Evolutionary conservation across 2,113 vertebrate genomes (phyloP).

Genomic region (Hiodon alosoides): DNA sequence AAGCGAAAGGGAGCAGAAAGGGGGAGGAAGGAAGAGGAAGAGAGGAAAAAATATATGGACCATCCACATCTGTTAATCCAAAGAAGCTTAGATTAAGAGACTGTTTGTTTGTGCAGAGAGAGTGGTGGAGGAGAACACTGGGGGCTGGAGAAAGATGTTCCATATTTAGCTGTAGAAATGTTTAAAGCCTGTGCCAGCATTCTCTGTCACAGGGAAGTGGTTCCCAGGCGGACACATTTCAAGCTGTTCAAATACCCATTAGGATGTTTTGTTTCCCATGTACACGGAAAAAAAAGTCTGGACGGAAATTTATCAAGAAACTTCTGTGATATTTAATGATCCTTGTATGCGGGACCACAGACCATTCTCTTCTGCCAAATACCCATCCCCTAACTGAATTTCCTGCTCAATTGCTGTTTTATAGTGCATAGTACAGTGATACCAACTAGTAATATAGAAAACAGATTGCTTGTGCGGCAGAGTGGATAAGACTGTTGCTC

Average conservation of each 20-base stretch:
- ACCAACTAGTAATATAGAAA: slow-evolving; percentile 76
- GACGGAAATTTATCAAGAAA: slow-evolving; percentile 58
- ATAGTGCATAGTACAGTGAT: slow-evolving; percentile 77
- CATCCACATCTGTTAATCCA: slow-evolving; percentile 47
- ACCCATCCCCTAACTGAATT: slow-evolving; percentile 74
- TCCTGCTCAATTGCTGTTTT: slow-evolving; percentile 77
- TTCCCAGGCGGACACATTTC: slow-evolving; percentile 64
- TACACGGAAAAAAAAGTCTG: slow-evolving; percentile 53
- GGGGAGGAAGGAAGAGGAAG: slow-evolving; percentile 5
- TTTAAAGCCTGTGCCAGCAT: slow-evolving; percentile 59
- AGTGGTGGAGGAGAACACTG: slow-evolving; percentile 27
- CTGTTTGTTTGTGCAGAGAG: slow-evolving; percentile 44
- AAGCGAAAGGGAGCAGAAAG: slow-evolving; percentile 19
- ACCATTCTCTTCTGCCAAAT: slow-evolving; percentile 65
- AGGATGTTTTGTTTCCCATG: slow-evolving; percentile 66
- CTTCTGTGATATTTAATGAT: slow-evolving; percentile 59
- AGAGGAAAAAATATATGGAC: slow-evolving; percentile 25
- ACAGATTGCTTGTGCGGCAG: slow-evolving; percentile 72
- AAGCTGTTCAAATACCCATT: slow-evolving; percentile 75
- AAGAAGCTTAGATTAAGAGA: slow-evolving; percentile 44
- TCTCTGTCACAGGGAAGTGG: slow-evolving; percentile 60
- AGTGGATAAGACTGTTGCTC: slow-evolving; percentile 69
- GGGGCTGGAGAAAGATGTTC: slow-evolving; percentile 39
- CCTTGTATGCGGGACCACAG: slow-evolving; percentile 61
- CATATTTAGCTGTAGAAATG: slow-evolving; percentile 53